These are phyloP conservation scores for Sclerodermus sp. DNA, from an alignment of 2,888 invertebrate genomes.

Conservation along the genomic window DNA sequence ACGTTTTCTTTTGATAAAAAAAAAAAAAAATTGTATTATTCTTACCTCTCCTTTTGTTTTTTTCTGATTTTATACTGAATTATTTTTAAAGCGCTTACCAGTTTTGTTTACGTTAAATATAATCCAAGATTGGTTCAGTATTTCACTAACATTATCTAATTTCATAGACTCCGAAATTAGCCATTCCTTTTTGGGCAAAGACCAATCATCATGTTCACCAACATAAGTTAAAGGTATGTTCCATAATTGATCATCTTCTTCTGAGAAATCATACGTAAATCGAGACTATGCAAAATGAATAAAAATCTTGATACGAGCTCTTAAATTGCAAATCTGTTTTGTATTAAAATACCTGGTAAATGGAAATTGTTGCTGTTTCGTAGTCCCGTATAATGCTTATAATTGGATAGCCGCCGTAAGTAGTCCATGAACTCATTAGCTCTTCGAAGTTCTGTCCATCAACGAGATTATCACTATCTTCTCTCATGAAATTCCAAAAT, in stretches of 20 bases:
- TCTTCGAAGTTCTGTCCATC: conserved; percentile 28
- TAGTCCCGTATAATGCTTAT: conserved; percentile 45
- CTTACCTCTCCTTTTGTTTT: too few relatives aligned
- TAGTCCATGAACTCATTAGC: conserved; percentile 40
- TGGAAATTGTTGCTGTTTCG: conserved; percentile 25
- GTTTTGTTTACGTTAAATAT: conserved; percentile 43
- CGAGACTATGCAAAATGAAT: conserved; percentile 25
- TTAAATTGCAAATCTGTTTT: too few relatives aligned
- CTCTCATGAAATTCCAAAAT: conserved; percentile 36
- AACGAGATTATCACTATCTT: conserved; percentile 28
- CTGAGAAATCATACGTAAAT: conserved; percentile 32
- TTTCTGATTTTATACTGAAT: too few relatives aligned
- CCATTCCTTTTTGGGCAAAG: conserved; percentile 36
- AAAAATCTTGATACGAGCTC: too few relatives aligned
- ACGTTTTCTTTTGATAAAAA: too few relatives aligned
- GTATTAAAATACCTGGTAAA: conserved; percentile 47
- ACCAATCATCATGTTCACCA: conserved; percentile 24
- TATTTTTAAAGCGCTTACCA: conserved; percentile 27
- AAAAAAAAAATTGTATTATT: too few relatives aligned
- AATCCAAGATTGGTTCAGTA: conserved; percentile 35
- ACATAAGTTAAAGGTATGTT: conserved; percentile 41
- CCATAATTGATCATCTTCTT: conserved; percentile 32
- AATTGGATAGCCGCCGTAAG: conserved; percentile 47
- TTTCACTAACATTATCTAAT: conserved; percentile 17
- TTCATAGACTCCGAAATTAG: conserved; percentile 27